Evolutionary conservation across 2,888 invertebrate species (phyloP), one percentile per base, ranked within the genome.

Genomic region (Nezara viridula): DNA sequence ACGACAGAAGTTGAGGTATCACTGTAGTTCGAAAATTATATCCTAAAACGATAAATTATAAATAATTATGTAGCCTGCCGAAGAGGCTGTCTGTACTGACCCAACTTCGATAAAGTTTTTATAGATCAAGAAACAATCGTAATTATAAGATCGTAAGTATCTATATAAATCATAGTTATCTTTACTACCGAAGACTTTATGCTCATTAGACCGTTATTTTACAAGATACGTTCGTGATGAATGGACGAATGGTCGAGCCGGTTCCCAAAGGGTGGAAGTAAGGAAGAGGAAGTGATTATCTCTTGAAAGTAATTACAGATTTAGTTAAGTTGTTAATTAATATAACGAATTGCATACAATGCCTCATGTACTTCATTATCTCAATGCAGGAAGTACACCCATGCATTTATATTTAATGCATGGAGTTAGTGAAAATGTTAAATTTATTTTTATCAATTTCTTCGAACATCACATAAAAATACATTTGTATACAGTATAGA

Each of bases 231-330:
- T 37, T 37, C 19, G 32, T 37, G 37, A 73, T 19, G 66, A 37
- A 73, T 37, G 66, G 32, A 73, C 27, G 32, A 73, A 37, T 73
- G 37, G 66, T 10, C 32, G 66, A 32, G 10, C 19, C 27, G 66
- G 66, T 73, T 73, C 66, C 37, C 66, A 73, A 73, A 73, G 66
- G 9, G 66, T 73, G 32, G 32, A 73, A 73, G 32, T 73, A 14
- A 73, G 66, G 66, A 73, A 73, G 66, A 73, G 66, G 66, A 73
- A 73, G 66, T 73, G 66, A 73, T 73, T 73, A 73, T 73, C 66
- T 73, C 66, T 21, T 73, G 32, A 73, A 73, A 73, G 66, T 37
- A 73, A 73, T 73, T 73, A 73, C 66, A 37, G n/a, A 73, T 73
- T 73, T 73, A 73, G 32, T 73, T 73, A 73, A 73, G 66, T 73